phyloP scores from a whole-genome alignment of 2,888 invertebrate species.

The Syrista parreyssii region DNA sequence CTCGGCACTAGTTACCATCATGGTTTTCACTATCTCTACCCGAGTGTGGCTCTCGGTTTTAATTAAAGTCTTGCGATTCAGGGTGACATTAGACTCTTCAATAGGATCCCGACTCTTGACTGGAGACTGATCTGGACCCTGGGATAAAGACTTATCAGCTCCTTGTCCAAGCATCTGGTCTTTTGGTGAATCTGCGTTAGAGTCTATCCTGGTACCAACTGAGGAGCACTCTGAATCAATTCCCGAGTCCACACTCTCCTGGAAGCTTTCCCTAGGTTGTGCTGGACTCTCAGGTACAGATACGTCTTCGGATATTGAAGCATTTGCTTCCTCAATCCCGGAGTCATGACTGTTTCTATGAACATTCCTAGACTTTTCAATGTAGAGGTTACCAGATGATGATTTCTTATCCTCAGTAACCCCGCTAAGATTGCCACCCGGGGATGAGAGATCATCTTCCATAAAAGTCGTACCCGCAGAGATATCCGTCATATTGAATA shows the following conservation, averaged over 20 bases:
- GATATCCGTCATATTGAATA: conserved; percentile 47
- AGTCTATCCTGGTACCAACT: conserved; percentile 32
- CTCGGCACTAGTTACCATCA: neutral
- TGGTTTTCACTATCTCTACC: neutral
- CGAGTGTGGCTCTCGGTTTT: neutral
- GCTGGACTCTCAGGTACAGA: conserved; percentile 24
- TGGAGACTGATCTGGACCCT: too few relatives aligned
- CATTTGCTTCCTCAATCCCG: conserved; percentile 43
- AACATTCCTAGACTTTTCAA: conserved; percentile 33
- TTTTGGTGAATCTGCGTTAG: neutral
- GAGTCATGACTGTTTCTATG: conserved; percentile 48
- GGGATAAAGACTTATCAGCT: too few relatives aligned
- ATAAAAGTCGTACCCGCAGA: conserved; percentile 29
- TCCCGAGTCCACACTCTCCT: conserved; percentile 47
- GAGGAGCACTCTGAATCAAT: conserved; percentile 52
- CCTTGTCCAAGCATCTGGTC: neutral
- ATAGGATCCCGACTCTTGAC: too few relatives aligned
- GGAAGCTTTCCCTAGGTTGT: conserved; percentile 36
- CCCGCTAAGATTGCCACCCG: neutral
- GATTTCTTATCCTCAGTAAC: neutral
- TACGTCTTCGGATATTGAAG: conserved; percentile 35
- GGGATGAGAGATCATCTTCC: conserved; percentile 27
- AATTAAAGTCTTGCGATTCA: neutral
- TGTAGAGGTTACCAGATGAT: conserved; percentile 39
- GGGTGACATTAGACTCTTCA: too few relatives aligned